Base-by-base conservation (phyloP, 2,888 invertebrate genomes). In the Drosophila rubida region DNA sequence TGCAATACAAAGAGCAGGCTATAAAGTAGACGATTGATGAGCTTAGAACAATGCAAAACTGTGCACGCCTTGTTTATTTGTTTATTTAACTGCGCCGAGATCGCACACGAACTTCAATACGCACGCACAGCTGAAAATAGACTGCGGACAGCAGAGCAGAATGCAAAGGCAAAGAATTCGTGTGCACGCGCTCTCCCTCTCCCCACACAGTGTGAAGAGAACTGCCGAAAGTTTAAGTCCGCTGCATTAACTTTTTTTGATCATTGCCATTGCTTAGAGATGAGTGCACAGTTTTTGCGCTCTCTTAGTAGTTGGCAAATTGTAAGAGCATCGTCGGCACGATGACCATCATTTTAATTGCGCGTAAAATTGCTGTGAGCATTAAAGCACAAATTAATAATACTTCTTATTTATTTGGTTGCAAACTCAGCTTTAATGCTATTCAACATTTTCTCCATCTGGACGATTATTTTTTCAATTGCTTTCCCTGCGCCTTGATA, bases 21-120 rank as follows among this genome's bases (percentile, higher is more conserved):
- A 63, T 67, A 79, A 87, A 75, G 73, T 65, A 65, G 69, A 72
- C 86, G 66, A 89, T 87, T 87, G 89, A 87, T 89, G 89, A 80
- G 86, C 74, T 79, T 78, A 71, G 62, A 71, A 71, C 72, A 78
- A 65, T 66, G 66, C 48, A 66, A 54, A 64, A 54, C 58, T 64
- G 69, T 50, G 27, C 14, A 57, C 41, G 61, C 63, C 63, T 64
- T 63, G 55, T 67, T 69, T 67, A 60, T 70, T 65, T 66, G 64
- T 58, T 65, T 63, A 73, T 73, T 80, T 66, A 68, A 74, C 62
- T 57, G 68, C 62, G 60, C 30, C 11, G 30, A 9, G 14, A 22
- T 16, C 32, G 16, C 27, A 48, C 16, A 23, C 32, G 42, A 13
- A 44, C 44, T 25, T 53, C 35, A 32, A 39, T 35, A 48, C 14